phyloP scores from a whole-genome alignment of 2,888 invertebrate species.

The Calliscelio sp. region DNA sequence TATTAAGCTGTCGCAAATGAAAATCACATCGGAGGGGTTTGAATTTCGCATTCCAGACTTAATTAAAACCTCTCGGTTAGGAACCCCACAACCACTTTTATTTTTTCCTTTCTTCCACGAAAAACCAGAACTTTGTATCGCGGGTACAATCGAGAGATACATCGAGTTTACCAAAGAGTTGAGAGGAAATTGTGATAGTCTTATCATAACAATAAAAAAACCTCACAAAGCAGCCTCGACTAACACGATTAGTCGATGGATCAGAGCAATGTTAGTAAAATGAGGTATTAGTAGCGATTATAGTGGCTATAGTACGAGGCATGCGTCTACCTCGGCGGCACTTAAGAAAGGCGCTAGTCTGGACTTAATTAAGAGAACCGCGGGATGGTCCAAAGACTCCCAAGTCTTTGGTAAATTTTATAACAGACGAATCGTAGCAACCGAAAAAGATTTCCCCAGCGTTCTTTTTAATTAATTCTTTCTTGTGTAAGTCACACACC shows the following conservation, averaged over 20 bases:
- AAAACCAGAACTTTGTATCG: slow-evolving; percentile 6
- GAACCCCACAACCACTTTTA: not conserved
- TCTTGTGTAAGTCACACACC: too few relatives aligned
- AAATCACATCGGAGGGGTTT: not conserved
- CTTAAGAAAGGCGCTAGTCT: not conserved
- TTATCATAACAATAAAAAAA: not conserved
- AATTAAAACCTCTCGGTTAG: slow-evolving; percentile 1
- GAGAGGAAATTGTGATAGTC: not conserved
- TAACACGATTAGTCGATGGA: not conserved
- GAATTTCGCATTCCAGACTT: not conserved
- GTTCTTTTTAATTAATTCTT: not conserved
- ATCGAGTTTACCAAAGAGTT: not conserved
- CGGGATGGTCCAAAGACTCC: not conserved
- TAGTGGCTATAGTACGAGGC: not conserved
- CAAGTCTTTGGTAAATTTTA: not conserved
- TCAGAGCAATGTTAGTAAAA: not conserved
- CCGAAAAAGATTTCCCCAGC: not conserved
- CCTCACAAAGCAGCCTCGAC: not conserved
- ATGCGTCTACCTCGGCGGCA: not conserved
- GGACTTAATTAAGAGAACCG: not conserved
- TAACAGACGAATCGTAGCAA: not conserved
- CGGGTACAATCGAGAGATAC: not conserved
- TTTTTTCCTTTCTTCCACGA: not conserved
- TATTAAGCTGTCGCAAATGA: not conserved
- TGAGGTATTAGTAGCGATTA: not conserved